These are phyloP conservation scores for Trinorchestia longiramus DNA, from an alignment of 1,140 invertebrate genomes.

Conservation along the genomic window DNA sequence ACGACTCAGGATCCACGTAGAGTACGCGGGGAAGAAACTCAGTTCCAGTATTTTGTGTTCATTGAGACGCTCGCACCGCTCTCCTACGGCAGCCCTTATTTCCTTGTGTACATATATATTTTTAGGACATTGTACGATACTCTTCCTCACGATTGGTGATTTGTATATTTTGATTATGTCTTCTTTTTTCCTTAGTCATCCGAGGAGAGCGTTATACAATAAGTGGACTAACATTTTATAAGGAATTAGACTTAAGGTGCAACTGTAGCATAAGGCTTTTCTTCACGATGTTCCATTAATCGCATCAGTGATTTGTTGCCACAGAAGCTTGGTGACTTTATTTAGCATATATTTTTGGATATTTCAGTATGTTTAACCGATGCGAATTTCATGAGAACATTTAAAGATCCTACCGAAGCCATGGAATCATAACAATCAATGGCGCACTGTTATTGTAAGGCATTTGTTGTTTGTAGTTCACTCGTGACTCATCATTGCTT, in stretches of 20 bases:
- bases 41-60: constrained; percentile 26
- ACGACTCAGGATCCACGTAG: background rate
- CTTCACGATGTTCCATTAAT: too few species aligned
- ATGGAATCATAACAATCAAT: background rate
- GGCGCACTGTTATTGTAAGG: background rate
- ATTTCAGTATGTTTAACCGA: too few species aligned
- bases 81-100: constrained; percentile 27
- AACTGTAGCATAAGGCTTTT: background rate
- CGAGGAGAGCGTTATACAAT: constrained; percentile 42
- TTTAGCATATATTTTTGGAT: background rate
- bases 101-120: constrained; percentile 19
- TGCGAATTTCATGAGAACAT: background rate
- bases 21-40: background rate
- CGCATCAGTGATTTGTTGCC: too few species aligned
- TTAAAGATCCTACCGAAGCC: background rate
- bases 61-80: background rate
- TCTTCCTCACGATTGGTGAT: constrained; percentile 54
- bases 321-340: background rate
- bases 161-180: constrained; percentile 53
- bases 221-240: constrained; percentile 42
- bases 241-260: background rate
- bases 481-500: background rate
- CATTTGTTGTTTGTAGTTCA: background rate
- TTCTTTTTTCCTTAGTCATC: constrained; percentile 51
- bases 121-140: constrained; percentile 27